A percentile compares a stretch with the other conserved stretches of the same genome.
These are phyloP conservation scores for Oenanthe oenanthe DNA, from an alignment of 2,113 vertebrate species.

Conservation along the genomic window DNA sequence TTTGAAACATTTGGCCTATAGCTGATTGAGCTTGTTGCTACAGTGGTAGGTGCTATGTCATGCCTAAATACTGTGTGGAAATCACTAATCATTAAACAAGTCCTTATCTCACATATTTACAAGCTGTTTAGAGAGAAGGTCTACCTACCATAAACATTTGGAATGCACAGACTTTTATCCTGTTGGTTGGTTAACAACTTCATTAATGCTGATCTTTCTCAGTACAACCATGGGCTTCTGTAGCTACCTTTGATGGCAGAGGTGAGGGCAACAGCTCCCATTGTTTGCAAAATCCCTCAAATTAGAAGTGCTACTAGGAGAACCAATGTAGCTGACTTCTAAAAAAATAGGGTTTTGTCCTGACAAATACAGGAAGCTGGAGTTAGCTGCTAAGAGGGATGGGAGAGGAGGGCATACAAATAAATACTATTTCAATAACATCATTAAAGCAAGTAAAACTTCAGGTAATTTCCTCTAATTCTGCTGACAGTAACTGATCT, in stretches of 20 bases:
- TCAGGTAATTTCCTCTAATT: constrained; percentile 62
- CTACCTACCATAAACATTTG: neutral
- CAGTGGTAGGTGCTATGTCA: neutral
- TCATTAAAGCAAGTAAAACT: constrained; percentile 28
- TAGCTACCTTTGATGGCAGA: neutral
- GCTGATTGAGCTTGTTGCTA: neutral
- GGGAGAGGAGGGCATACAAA: neutral
- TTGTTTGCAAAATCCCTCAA: neutral
- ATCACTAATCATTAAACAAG: neutral
- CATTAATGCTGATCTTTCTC: neutral
- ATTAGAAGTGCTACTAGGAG: neutral
- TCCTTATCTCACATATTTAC: neutral
- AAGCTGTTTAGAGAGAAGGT: neutral
- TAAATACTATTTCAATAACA: neutral
- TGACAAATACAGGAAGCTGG: constrained; percentile 38
- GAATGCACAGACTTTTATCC: neutral
- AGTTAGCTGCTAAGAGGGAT: neutral
- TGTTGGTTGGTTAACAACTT: neutral
- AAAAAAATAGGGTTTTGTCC: neutral
- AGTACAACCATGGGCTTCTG: neutral
- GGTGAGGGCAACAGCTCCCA: neutral
- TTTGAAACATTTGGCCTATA: constrained; percentile 1
- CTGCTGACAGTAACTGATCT: constrained; percentile 18
- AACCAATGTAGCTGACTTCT: neutral
- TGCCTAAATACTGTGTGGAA: neutral